Evolutionary conservation across 2,888 invertebrate genomes (phyloP), one percentile per base, ranked within the genome.

Genomic region (Carabus problematicus): DNA sequence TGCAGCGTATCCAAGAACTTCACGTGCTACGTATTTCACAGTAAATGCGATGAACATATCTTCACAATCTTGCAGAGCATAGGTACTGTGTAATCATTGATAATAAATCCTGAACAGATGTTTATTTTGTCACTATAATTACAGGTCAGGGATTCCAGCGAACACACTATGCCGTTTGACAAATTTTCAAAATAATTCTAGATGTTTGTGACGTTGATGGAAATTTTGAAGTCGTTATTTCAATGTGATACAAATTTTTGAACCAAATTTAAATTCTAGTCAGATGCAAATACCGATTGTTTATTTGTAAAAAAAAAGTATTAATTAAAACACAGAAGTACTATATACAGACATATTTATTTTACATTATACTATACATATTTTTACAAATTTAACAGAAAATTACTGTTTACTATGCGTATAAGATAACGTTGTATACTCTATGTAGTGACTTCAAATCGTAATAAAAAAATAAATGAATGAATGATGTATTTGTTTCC

Each of bases 141-240:
- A 56, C 73, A 81, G 82, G 84, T 1, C 85, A 85, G 78, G 85
- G 85, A 62, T 85, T 85, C 72, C 83, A 83, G 58, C 79, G 85
- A 72, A 85, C 85, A 4, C 84, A 85, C 75, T 85, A 80, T 75
- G 84, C 83, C 45, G 85, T 85, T 54, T 85, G 73, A 78, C 39
- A 47, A 56, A 58, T 11, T 42, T 11, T 59, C 42, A 56, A 29
- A 8, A n/a, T 56, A 29, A 56, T 56, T 18, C 19, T 55, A 8
- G 12, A 47, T 47, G 16, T 47, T 6, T 47, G 47, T 14, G 12
- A 47, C 16, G 16, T 49, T 58, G 45, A 12, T 59, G 40, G 55
- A 14, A 59, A 45, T 47, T 66, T 49, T 11, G 45, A 66, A 59
- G 47, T 67, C 43, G 19, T 18, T 52, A 52, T 18, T 52, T 67